Evolutionary conservation across 2,888 invertebrate species (phyloP), one percentile per base, ranked within the genome.

Genomic region (Himalopsyche kuldschensis): DNA sequence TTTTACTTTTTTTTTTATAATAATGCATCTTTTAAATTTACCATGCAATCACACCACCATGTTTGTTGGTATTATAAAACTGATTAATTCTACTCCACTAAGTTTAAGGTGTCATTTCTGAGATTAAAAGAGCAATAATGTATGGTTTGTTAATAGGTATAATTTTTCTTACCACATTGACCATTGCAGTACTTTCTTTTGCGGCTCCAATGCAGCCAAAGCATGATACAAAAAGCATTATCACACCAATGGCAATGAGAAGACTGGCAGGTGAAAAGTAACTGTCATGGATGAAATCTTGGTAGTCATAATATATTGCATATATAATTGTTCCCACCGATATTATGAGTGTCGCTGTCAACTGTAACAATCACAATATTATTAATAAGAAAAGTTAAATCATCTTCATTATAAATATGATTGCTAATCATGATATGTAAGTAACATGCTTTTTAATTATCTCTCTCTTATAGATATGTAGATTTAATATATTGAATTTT

Each of bases 171-270:
- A 96, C 96, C 88, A 95, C 93, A 89, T 97, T 95, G 78, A 97
- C 94, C 89, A 97, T 92, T 89, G 95, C 95, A 87, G 96, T 96
- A 89, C 96, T 97, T 89, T 98, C 98, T 87, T 94, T 94, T 88
- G 97, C 92, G 4, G 98, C 98, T 35, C 98, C 98, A 88, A 97
- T 95, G 90, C 98, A 98, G 80, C 98, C 98, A 88, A 98, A 94
- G 87, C 96, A 95, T 0, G 98, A 97, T 69, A 98, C 95, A 85
- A 96, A 91, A 87, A 98, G 95, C 89, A 98, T 95, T 86, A 97
- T 93, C 32, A 94, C 92, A 0, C 98, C 98, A 78, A 96, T 95
- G 78, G 95, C 94, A 87, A 98, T 95, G 82, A 98, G 91, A 76
- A 98, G 93, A 27, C 96, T 94, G 2, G 97, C 96, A 20, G 97